Evolutionary conservation across 1,140 invertebrate genomes (phyloP), one percentile per base, ranked within the genome.

Genomic region (Drosophila pachea): DNA sequence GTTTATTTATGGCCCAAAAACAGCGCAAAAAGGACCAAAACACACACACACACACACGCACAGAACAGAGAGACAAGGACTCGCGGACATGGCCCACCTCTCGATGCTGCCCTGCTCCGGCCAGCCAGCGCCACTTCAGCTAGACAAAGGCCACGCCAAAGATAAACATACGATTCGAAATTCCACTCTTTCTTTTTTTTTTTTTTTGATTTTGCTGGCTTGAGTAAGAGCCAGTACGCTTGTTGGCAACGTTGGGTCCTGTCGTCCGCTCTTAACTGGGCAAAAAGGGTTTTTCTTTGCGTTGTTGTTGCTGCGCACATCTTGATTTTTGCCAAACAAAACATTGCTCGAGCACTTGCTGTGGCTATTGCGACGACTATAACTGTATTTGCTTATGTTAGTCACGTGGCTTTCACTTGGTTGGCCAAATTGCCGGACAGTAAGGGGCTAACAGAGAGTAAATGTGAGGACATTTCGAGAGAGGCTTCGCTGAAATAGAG

Each of bases 271-370:
- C 62, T 29, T 56, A 68, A 72, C 58, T 72, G 71, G 62, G 75
- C 42, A 77, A 64, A 77, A 71, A 29, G 58, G 45, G 42, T 47
- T 47, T 58, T 45, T 59, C n/a, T 50, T 48, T n/a, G 9, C 31
- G 32, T 35, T 16, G 14, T 9, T 47, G 7, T 7, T 9, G 55
- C 58, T 66, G 61, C 71, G 74, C 78, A 83, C 79, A 84, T 83
- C 79, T 84, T 84, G 79, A 84, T 84, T 84, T 86, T 84, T 86
- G 81, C 79, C 79, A 84, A 84, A 84, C 79, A 84, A 84, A 84
- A 84, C 79, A 84, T 86, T 68, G 52, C 72, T 75, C 61, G 66
- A 84, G 76, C 69, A 79, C 81, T 84, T 76, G 76, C 65, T 69
- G 58, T 58, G 56, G 65, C 58, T 42, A 58, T 62, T 52, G 53